These are phyloP conservation scores for Bradynema listronoti DNA, from an alignment of 1,140 invertebrate genomes.

Conservation along the genomic window DNA sequence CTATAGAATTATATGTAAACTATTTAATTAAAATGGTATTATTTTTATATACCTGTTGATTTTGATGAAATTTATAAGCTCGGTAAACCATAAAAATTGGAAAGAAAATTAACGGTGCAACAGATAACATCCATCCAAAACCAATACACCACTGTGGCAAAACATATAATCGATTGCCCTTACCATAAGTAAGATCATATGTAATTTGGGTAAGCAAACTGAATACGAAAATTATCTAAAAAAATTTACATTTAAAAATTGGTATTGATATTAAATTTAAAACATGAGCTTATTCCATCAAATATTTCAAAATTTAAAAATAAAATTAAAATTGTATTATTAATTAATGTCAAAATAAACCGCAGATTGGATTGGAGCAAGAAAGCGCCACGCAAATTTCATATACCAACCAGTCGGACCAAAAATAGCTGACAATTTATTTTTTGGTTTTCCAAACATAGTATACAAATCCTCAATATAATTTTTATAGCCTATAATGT, in stretches of 20 bases:
- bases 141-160: slow-evolving; percentile 18
- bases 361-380: slow-evolving; percentile 20
- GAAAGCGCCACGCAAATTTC: slow-evolving; percentile 17
- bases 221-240: slow-evolving; percentile 29
- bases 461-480: slow-evolving; percentile 15
- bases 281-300: no score
- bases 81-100: slow-evolving; percentile 15
- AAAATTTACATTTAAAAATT: slow-evolving; percentile 6
- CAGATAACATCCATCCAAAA: slow-evolving; percentile 26
- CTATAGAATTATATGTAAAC: slow-evolving; percentile 20
- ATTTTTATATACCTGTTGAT: slow-evolving; percentile 11
- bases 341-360: slow-evolving; percentile 13
- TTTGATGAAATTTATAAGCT: slow-evolving; percentile 4
- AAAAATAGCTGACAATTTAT: slow-evolving; percentile 15
- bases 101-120: slow-evolving; percentile 22
- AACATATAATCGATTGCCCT: slow-evolving; percentile 23
- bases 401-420: slow-evolving; percentile 26
- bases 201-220: slow-evolving; percentile 12
- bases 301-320: no score
- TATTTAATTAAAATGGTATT: no score
- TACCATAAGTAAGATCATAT: slow-evolving; percentile 25
- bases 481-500: slow-evolving; percentile 17
- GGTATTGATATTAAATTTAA: no score
- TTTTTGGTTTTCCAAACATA: slow-evolving; percentile 21
- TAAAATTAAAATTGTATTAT: no score